phyloP scores from a whole-genome alignment of 2,888 invertebrate genomes.

The Blera fallax region DNA sequence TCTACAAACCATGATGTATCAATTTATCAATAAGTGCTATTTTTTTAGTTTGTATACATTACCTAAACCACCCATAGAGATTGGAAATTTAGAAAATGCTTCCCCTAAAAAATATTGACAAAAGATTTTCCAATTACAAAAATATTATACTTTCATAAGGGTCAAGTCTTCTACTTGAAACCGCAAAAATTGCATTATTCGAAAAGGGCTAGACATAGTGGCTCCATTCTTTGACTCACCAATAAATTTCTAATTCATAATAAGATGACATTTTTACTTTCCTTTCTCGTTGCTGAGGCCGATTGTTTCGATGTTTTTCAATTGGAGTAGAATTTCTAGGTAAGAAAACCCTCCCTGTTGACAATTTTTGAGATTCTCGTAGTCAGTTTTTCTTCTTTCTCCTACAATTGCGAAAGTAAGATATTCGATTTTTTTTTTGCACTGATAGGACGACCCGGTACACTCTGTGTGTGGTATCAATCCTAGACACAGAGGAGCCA shows the following conservation, averaged over 20 bases:
- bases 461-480: slow-evolving; percentile 60
- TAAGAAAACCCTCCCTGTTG: slow-evolving; percentile 11
- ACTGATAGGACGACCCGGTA: slow-evolving; percentile 12
- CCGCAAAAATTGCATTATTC: slow-evolving; percentile 61
- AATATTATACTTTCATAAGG: slow-evolving; percentile 43
- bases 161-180: slow-evolving; percentile 51
- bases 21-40: slow-evolving; percentile 51
- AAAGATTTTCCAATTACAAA: slow-evolving; percentile 41
- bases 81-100: not conserved
- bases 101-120: slow-evolving; percentile 4
- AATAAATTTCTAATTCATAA: slow-evolving; percentile 68
- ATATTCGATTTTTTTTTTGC: slow-evolving; percentile 48
- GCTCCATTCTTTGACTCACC: slow-evolving; percentile 53
- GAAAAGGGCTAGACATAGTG: slow-evolving; percentile 62
- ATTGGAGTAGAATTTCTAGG: slow-evolving; percentile 42
- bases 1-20: slow-evolving; percentile 21
- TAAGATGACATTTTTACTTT: slow-evolving; percentile 64
- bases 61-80: slow-evolving; percentile 49
- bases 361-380: slow-evolving; percentile 16
- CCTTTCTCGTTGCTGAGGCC: slow-evolving; percentile 18
- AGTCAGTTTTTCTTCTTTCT: slow-evolving; percentile 38
- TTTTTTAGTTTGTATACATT: not conserved
- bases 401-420: slow-evolving; percentile 59
- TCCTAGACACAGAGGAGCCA: slow-evolving; percentile 49
- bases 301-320: slow-evolving; percentile 19